Evolutionary conservation across 2,113 vertebrate genomes (phyloP), one percentile per base, ranked within the genome.

Genomic region (Smithornis capensis): DNA sequence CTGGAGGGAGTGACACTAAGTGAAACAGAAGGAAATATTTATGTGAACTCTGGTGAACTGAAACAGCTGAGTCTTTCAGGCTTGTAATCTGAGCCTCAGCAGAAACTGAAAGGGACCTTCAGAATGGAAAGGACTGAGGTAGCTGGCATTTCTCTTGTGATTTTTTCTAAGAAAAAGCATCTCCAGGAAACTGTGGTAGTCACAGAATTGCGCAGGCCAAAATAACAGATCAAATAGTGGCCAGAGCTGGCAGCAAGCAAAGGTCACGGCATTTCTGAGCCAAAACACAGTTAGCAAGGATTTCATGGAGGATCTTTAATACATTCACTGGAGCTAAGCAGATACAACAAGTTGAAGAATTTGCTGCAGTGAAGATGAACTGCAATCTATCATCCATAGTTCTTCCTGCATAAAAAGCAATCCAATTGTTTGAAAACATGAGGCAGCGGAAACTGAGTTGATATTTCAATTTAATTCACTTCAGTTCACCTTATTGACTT

Each of bases 381-480:
- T 45, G 50, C 27, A 60, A 55, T 85, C 19, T 74, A 47, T 93
- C 68, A 91, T 67, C 42, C 25, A 14, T 87, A 83, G 88, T 93
- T 90, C 52, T 86, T 60, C 63, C 60, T 70, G 24, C 24, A 86
- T 81, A 70, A 89, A 93, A 76, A 90, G 75, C 83, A 94, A 95
- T 91, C 59, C 55, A 91, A 67, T 86, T 93, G 75, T 76, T 88
- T 95, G 71, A 93, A 96, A 95, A 91, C 59, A 93, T 57, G 63
- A 95, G 82, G 50, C 75, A 94, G 90, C 70, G 84, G 62, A 77
- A 94, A 62, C 28, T 69, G 62, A 96, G 53, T 33, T 91, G 45
- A 63, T 90, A 93, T 92, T 93, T 95, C 83, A 77, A 55, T 70
- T 96, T 95, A 91, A 94, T 86, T 88, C 63, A 50, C 78, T 92